These are phyloP conservation scores for Dicyrtoma fusca DNA, from an alignment of 2,888 invertebrate species.

Conservation along the genomic window DNA sequence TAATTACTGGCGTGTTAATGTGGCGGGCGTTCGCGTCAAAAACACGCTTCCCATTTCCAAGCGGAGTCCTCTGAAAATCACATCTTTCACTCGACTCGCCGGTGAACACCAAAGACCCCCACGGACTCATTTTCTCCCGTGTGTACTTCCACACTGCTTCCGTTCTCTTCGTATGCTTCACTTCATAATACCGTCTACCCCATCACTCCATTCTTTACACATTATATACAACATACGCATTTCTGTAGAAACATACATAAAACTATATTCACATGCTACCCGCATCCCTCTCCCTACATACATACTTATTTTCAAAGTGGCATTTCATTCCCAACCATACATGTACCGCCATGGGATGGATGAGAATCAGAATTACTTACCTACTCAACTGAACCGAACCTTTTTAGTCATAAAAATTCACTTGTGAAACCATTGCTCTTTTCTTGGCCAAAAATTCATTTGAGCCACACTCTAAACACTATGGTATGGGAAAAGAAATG, in stretches of 20 bases:
- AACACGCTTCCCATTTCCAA: conserved; percentile 46
- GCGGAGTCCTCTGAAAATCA: conserved; percentile 42
- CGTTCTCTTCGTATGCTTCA: conserved; percentile 9
- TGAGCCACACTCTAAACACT: too few species aligned
- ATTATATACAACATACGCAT: neutral
- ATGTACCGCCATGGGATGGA: neutral
- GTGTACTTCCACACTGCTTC: conserved; percentile 6
- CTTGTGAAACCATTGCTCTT: conserved; percentile 15
- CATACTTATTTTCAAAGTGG: neutral
- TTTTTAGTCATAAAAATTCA: conserved; percentile 27
- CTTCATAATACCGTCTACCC: conserved; percentile 1
- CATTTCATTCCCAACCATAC: neutral
- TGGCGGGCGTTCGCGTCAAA: conserved; percentile 47
- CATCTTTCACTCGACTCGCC: conserved; percentile 43
- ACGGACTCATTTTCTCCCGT: conserved; percentile 47
- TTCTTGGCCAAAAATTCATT: neutral
- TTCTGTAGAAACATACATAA: neutral
- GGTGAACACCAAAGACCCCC: conserved; percentile 41
- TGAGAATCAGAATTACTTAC: too few species aligned
- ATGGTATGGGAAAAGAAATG: too few species aligned
- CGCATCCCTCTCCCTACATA: neutral
- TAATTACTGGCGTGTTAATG: conserved; percentile 51
- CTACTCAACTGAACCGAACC: neutral
- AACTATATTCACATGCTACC: neutral
- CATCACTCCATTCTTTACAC: neutral